A percentile compares a stretch with the other conserved stretches of the same genome.
Conservation (phyloP, 2,797 vertebrate genomes). For the Uromys caudimaculatus region DNA sequence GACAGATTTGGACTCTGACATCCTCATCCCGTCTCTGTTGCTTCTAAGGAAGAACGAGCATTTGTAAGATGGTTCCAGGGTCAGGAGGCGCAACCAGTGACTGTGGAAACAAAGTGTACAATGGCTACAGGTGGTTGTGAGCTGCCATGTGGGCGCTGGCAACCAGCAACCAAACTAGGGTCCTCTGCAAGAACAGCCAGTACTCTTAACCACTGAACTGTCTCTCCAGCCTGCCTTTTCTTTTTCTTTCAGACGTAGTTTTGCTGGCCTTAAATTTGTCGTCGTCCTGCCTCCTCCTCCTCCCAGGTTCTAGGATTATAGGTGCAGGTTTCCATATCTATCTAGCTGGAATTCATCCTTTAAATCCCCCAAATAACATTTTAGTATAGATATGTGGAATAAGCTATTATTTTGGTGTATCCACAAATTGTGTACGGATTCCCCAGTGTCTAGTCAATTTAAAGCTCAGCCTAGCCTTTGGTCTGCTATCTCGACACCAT, state of each 20-base stretch:
- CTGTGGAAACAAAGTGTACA: slow-evolving; percentile 15
- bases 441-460: neutral
- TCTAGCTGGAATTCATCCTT: neutral
- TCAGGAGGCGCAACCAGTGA: neutral
- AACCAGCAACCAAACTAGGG: no score
- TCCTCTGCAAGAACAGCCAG: neutral
- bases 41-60: slow-evolving; percentile 3
- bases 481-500: neutral
- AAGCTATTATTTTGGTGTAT: neutral
- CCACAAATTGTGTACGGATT: neutral
- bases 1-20: neutral
- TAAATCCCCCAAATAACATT: neutral
- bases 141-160: neutral
- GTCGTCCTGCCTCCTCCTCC: neutral
- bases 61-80: slow-evolving; percentile 8
- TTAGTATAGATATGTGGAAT: neutral
- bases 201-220: neutral
- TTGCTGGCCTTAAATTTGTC: neutral
- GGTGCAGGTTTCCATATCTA: neutral
- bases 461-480: neutral
- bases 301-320: neutral
- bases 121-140: neutral
- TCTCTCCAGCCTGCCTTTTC: neutral
- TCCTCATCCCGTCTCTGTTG: neutral
- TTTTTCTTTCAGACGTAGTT: neutral